Evolutionary conservation across 2,113 vertebrate species (phyloP), one percentile per base, ranked within the genome.

Genomic region (Synodontis membranacea): DNA sequence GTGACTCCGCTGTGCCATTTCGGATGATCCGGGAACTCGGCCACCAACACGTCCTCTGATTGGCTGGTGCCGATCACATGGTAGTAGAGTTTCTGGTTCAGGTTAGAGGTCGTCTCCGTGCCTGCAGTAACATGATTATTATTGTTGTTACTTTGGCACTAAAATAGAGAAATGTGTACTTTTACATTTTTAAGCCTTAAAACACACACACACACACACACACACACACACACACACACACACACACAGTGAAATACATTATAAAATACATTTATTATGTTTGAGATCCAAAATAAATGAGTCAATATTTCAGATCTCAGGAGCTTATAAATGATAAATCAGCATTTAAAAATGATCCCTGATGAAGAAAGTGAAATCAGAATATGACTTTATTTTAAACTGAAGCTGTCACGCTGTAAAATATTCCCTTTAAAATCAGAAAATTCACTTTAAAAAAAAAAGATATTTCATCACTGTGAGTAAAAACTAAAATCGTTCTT

Each of bases 11-110:
- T 94, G 85, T 91, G 92, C 95, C 95, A 96, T 88, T 95, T 96
- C 0, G 95, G 94, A 75, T 95, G 83, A 0, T 96, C 93, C 0
- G 92, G 93, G 81, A 95, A 96, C 85, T 95, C 95, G 0, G 94
- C 95, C 14, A 95, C 95, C 86, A 96, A 89, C 66, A 95, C 74
- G 82, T 96, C 95, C 8, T 95, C 91, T 0, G 95, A 93, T 88
- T 96, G 95, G 17, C 85, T 78, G 82, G 92, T 95, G 78, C 93
- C 94, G 1, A 95, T 91, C 60, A 92, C 90, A 46, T 96, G 95
- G 90, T 93, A 95, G 91, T 88, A 95, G 56, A 95, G 93, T 90
- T 96, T 96, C 90, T 96, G 95, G 83, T 95, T 94, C 62, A 96
- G 83, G 91, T 94, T 95, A 84, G 86, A 58, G 12, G 94, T 95